These are phyloP conservation scores for Spodoptera littoralis DNA, from an alignment of 2,888 invertebrate species.

Conservation along the genomic window DNA sequence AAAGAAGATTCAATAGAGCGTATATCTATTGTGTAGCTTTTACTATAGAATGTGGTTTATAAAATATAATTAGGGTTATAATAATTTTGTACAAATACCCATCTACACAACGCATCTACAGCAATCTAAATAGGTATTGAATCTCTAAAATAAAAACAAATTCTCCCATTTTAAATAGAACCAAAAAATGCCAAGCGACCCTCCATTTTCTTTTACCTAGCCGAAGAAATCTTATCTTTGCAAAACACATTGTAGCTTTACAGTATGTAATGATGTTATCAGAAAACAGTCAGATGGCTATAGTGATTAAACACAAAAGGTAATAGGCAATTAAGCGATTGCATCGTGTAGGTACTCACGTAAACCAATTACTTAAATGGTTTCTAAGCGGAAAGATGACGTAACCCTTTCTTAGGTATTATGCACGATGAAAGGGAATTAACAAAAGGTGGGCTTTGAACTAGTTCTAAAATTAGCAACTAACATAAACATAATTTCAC, in stretches of 20 bases:
- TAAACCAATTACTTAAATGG: conserved; percentile 42
- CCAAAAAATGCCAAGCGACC: too few species aligned
- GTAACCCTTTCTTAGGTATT: conserved; percentile 10
- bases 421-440: not conserved
- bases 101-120: too few species aligned
- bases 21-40: too few species aligned
- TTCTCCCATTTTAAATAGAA: too few species aligned
- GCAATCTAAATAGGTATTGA: too few species aligned
- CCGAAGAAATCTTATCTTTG: too few species aligned
- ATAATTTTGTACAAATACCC: too few species aligned
- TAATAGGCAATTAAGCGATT: conserved; percentile 41
- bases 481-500: not conserved
- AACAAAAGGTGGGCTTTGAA: not conserved
- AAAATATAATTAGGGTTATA: too few species aligned
- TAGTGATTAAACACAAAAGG: conserved; percentile 27
- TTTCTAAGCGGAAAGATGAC: conserved; percentile 36
- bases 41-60: not conserved
- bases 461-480: too few species aligned
- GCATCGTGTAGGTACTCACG: conserved; percentile 20
- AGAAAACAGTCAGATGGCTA: not conserved
- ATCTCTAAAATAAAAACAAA: too few species aligned
- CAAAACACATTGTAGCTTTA: not conserved
- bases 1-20: too few species aligned
- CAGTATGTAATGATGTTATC: conserved; percentile 11
- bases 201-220: too few species aligned